phyloP scores from a whole-genome alignment of 30 jellyfish, hydroid and myxozoan genomes.

The Chrysaora quinquecirrha region DNA sequence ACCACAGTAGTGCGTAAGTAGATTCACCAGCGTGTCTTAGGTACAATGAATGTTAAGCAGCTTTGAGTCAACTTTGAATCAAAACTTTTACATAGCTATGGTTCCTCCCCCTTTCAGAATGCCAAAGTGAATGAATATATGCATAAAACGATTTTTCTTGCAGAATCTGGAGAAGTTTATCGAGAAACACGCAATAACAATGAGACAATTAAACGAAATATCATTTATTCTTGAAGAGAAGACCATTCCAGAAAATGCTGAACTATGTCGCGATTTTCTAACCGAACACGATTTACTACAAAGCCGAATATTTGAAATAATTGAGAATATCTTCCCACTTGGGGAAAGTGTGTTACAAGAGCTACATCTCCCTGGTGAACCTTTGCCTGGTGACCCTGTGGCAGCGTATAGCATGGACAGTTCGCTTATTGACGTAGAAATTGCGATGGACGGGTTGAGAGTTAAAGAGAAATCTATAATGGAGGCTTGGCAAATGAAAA shows the following conservation, averaged over 20 bases:
- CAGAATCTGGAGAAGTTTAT: constrained; percentile 63
- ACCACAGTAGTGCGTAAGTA: no score
- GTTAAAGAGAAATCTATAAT: constrained; percentile 54
- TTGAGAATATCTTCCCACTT: constrained; percentile 46
- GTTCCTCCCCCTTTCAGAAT: no score
- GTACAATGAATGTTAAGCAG: no score
- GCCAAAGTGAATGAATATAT: no score
- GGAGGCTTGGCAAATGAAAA: constrained; percentile 69
- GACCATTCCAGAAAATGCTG: constrained; percentile 55
- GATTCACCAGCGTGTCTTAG: no score
- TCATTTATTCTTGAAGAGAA: constrained; percentile 55
- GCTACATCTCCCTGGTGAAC: constrained; percentile 67
- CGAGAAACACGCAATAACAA: constrained; percentile 52
- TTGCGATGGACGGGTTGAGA: constrained; percentile 64
- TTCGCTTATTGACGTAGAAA: constrained; percentile 59
- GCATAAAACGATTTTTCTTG: not conserved
- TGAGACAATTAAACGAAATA: constrained; percentile 53
- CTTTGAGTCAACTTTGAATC: no score
- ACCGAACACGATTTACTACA: constrained; percentile 66
- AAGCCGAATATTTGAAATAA: constrained; percentile 36
- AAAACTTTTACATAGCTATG: no score
- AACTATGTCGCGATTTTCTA: constrained; percentile 52
- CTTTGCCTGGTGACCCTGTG: constrained; percentile 77
- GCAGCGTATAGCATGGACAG: constrained; percentile 85
- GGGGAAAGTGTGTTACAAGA: constrained; percentile 62